Evolutionary conservation across 2,113 vertebrate species (phyloP).

Genomic region (Phoenicopterus ruber): DNA sequence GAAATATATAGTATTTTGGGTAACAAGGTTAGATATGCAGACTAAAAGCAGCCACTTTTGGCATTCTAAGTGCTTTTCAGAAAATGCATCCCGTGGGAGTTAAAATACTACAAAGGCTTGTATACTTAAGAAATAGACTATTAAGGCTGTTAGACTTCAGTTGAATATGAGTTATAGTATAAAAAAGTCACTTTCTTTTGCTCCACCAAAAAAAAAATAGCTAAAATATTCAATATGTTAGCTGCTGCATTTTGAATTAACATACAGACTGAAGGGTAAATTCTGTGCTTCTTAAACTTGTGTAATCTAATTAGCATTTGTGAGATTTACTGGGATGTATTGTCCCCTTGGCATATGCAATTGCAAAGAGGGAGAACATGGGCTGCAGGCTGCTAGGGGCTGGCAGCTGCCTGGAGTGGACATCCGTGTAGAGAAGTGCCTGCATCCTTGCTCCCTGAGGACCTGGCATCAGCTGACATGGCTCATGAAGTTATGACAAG

Average conservation of each 20-base stretch:
- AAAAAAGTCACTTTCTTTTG: neutral
- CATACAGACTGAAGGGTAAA: neutral
- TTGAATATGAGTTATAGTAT: neutral
- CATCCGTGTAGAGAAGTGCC: neutral
- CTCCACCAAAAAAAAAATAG: neutral
- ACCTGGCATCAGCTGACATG: neutral
- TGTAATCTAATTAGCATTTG: slow-evolving; percentile 7
- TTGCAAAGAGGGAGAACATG: neutral
- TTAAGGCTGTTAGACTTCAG: neutral
- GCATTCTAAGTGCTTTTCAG: slow-evolving; percentile 49
- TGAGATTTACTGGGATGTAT: neutral
- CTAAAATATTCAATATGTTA: neutral
- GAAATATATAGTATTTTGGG: slow-evolving; percentile 40
- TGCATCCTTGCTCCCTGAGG: neutral
- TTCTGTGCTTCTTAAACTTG: neutral
- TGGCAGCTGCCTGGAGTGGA: neutral
- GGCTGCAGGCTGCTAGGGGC: neutral
- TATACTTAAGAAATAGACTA: slow-evolving; percentile 48
- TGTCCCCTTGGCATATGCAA: neutral
- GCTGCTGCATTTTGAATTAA: neutral
- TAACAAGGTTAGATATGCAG: slow-evolving; percentile 46
- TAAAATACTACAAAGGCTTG: slow-evolving; percentile 32
- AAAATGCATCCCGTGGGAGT: slow-evolving; percentile 32
- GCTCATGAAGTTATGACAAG: neutral
- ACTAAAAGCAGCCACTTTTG: slow-evolving; percentile 50